A percentile compares a stretch with the other conserved stretches of the same genome.
Evolutionary conservation across 30 jellyfish, hydroid and myxozoan species (phyloP).

Genomic region (Aurelia aurita): DNA sequence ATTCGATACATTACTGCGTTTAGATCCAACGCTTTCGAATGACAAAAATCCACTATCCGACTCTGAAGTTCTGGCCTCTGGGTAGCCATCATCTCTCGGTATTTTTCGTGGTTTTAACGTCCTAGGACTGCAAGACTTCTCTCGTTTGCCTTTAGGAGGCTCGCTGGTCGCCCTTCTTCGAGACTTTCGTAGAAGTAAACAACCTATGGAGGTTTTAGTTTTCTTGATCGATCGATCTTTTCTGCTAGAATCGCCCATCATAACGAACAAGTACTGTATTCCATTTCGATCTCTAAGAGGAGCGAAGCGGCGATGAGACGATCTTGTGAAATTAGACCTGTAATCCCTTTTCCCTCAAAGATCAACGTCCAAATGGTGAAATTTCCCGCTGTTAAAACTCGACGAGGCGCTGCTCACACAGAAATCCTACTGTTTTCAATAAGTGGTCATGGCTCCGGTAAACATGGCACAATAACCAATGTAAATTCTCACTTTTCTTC

Average conservation of each 20-base stretch:
- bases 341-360: conserved; percentile 75
- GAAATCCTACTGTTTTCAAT: conserved; percentile 69
- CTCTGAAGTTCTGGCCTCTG: conserved; percentile 56
- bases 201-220: conserved; percentile 46
- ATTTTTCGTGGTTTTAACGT: conserved; percentile 74
- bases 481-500: conserved; percentile 13
- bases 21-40: conserved; percentile 50
- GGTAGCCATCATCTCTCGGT: conserved; percentile 64
- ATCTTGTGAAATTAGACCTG: conserved; percentile 71
- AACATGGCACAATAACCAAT: conserved; percentile 40
- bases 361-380: conserved; percentile 80
- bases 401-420: conserved; percentile 57
- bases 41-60: conserved; percentile 81
- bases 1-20: conserved; percentile 42
- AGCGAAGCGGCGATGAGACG: conserved; percentile 18
- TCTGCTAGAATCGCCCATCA: conserved; percentile 62
- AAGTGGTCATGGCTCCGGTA: conserved; percentile 63
- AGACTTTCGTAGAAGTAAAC: conserved; percentile 56
- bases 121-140: conserved; percentile 57
- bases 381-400: conserved; percentile 81
- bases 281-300: conserved; percentile 25
- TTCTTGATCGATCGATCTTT: conserved; percentile 38
- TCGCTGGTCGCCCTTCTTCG: conserved; percentile 71
- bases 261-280: not conserved
- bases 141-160: conserved; percentile 74